Evolutionary conservation across 2,113 vertebrate genomes (phyloP).

Genomic region (Chionomys nivalis): DNA sequence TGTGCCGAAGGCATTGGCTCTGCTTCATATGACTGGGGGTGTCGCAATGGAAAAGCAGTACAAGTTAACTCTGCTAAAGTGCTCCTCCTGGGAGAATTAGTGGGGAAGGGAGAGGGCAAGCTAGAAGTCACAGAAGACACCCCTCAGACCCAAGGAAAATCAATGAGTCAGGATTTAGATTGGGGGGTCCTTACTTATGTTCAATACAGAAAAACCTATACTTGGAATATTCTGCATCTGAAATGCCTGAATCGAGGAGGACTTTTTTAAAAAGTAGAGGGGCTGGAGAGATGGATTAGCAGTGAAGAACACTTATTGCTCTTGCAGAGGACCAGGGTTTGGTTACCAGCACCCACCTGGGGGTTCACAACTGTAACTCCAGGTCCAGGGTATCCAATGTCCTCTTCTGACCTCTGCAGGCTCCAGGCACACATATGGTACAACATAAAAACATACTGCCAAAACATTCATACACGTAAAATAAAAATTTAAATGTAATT

Average conservation of each 20-base stretch:
- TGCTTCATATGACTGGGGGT: background rate
- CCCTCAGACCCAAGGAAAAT: background rate
- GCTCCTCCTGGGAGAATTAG: background rate
- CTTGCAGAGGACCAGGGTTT: background rate
- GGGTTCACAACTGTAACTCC: background rate
- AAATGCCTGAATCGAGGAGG: background rate
- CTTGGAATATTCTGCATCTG: background rate
- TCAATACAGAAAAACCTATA: background rate
- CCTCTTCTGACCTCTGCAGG: background rate
- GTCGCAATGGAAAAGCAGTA: background rate
- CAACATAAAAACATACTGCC: background rate
- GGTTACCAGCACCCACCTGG: background rate
- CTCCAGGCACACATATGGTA: background rate
- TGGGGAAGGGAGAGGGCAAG: background rate
- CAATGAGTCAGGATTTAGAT: background rate
- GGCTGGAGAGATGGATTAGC: background rate
- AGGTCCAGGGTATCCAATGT: background rate
- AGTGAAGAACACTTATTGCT: background rate
- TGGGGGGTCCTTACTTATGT: background rate
- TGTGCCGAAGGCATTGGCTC: background rate
- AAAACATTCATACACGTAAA: background rate
- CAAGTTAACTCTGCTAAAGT: background rate
- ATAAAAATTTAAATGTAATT: background rate
- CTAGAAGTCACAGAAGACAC: background rate
- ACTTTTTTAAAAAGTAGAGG: background rate